Percentiles rank a stretch among this genome's conserved stretches.
Evolutionary conservation across 2,797 vertebrate genomes (phyloP).

Genomic region (Poeciliopsis turneri): DNA sequence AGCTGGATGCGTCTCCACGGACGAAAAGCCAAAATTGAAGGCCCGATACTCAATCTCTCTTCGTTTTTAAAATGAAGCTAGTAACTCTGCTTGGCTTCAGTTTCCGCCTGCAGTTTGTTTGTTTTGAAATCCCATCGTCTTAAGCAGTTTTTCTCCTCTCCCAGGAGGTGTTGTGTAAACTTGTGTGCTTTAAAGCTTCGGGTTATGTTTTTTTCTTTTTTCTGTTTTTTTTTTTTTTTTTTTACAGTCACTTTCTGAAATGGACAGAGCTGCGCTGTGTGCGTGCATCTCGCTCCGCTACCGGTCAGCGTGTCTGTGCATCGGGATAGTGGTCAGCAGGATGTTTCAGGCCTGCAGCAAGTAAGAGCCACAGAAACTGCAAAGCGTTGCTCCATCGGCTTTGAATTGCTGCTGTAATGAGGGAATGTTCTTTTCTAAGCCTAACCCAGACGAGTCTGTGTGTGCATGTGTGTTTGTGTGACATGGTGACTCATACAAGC

Average conservation of each 20-base stretch:
- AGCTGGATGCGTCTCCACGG: not conserved
- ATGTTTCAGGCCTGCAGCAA: slow-evolving; percentile 56
- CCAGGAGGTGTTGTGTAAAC: not conserved
- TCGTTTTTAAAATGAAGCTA: not conserved
- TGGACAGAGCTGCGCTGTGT: slow-evolving; percentile 38
- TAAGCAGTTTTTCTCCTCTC: not conserved
- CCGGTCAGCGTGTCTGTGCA: slow-evolving; percentile 56
- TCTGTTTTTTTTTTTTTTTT: too few relatives aligned
- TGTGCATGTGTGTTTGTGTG: slow-evolving; percentile 6
- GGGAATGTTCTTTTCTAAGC: slow-evolving; percentile 65
- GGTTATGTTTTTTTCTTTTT: not conserved
- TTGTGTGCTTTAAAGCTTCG: not conserved
- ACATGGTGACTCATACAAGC: slow-evolving; percentile 59
- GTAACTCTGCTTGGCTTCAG: not conserved
- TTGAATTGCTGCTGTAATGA: slow-evolving; percentile 67
- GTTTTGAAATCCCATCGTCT: not conserved
- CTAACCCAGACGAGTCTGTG: slow-evolving; percentile 48
- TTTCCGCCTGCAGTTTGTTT: not conserved
- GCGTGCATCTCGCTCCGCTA: slow-evolving; percentile 27
- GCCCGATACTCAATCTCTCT: not conserved
- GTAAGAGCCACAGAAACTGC: slow-evolving; percentile 56
- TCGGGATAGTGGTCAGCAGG: slow-evolving; percentile 48
- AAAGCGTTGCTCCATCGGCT: slow-evolving; percentile 40
- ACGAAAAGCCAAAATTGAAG: not conserved
- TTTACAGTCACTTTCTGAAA: slow-evolving; percentile 26